These are phyloP conservation scores for Drosophila basisetae DNA, from an alignment of 2,888 invertebrate genomes.

Conservation along the genomic window DNA sequence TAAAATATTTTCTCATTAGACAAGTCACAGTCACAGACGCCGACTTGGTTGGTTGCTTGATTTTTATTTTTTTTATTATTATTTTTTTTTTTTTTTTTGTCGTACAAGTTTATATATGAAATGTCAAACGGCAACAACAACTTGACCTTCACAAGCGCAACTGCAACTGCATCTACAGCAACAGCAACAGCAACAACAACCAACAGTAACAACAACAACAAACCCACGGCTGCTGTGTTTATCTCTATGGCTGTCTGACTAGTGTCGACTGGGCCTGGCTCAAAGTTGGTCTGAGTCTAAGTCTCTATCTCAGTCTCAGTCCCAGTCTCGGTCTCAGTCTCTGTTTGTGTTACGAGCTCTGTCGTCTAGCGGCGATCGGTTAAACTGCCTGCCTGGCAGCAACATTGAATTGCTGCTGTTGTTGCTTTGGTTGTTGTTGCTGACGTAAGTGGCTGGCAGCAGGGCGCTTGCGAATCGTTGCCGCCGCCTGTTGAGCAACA, in stretches of 20 bases:
- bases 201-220: slow-evolving; percentile 55
- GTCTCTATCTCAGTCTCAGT: slow-evolving; percentile 17
- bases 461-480: slow-evolving; percentile 53
- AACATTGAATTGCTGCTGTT: slow-evolving; percentile 65
- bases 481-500: slow-evolving; percentile 69
- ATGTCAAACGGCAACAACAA: slow-evolving; percentile 71
- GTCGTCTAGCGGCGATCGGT: slow-evolving; percentile 49
- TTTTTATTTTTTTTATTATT: slow-evolving; percentile 23
- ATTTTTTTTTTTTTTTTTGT: slow-evolving; percentile 31
- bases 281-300: slow-evolving; percentile 23
- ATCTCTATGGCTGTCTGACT: slow-evolving; percentile 70
- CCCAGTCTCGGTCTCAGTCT: slow-evolving; percentile 7
- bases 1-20: slow-evolving; percentile 80
- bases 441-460: slow-evolving; percentile 65
- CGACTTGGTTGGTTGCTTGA: slow-evolving; percentile 39
- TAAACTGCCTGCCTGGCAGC: slow-evolving; percentile 59
- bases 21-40: slow-evolving; percentile 52
- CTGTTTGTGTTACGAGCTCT: slow-evolving; percentile 13
- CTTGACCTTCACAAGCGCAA: slow-evolving; percentile 69
- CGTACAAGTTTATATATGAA: slow-evolving; percentile 70
- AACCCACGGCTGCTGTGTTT: slow-evolving; percentile 70
- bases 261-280: slow-evolving; percentile 55
- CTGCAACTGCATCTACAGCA: slow-evolving; percentile 56
- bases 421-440: slow-evolving; percentile 34
- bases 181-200: slow-evolving; percentile 48